A percentile compares a stretch with the other conserved stretches of the same genome.
Conservation (phyloP, 2,888 invertebrate species). For the Coelopa pilipes region DNA sequence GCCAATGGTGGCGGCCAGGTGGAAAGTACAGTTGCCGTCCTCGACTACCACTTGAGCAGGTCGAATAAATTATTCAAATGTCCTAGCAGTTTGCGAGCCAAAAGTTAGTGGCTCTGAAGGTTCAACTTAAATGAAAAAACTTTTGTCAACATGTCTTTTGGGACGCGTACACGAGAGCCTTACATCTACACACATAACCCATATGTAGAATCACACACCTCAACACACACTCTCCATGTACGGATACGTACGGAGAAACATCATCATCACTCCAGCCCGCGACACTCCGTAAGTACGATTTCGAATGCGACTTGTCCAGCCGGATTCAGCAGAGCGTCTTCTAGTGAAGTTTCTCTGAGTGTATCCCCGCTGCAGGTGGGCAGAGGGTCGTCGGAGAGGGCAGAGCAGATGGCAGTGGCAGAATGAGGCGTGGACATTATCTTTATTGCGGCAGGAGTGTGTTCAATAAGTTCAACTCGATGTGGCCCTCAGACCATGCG, state of each 20-base stretch:
- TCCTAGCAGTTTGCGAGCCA: slow-evolving; percentile 13
- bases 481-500: neutral
- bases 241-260: neutral
- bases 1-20: slow-evolving; percentile 13
- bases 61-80: slow-evolving; percentile 32
- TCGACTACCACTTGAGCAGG: neutral
- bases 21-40: slow-evolving; percentile 22
- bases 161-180: neutral
- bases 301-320: too few species aligned
- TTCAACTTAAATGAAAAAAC: slow-evolving; percentile 6
- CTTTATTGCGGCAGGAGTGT: slow-evolving; percentile 8
- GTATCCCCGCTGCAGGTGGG: neutral
- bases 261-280: too few species aligned
- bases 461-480: neutral
- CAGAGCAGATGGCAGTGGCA: neutral
- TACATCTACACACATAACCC: neutral
- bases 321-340: neutral
- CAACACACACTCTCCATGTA: neutral
- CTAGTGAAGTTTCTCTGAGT: neutral
- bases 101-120: slow-evolving; percentile 8
- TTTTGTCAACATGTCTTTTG: slow-evolving; percentile 22
- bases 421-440: slow-evolving; percentile 10
- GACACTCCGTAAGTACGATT: too few species aligned
- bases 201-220: neutral
- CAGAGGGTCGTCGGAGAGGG: neutral